These are phyloP conservation scores for Garrulus glandarius DNA, from an alignment of 2,797 vertebrate genomes.

Conservation along the genomic window DNA sequence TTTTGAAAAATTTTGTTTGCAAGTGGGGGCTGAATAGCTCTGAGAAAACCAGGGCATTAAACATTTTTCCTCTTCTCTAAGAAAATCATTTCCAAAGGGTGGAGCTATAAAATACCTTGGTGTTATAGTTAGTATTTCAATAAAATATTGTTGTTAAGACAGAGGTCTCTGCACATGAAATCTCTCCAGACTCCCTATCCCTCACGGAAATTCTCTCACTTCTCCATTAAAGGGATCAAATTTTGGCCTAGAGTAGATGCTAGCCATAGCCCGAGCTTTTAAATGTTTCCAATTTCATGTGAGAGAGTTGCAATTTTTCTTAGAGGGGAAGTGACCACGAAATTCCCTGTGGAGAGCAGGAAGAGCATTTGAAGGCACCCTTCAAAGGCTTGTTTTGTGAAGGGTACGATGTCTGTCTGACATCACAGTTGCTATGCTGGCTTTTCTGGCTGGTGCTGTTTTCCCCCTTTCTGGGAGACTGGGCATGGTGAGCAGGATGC, in stretches of 20 bases:
- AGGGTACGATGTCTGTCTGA: background rate
- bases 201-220: background rate
- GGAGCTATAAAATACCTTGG: constrained; percentile 13
- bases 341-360: background rate
- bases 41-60: background rate
- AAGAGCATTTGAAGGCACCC: background rate
- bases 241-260: background rate
- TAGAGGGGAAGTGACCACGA: background rate
- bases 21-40: background rate
- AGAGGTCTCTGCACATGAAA: background rate
- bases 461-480: background rate
- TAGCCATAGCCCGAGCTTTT: background rate
- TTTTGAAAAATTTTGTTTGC: constrained; percentile 53
- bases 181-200: background rate
- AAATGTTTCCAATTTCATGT: background rate
- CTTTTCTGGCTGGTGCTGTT: background rate
- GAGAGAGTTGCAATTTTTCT: background rate
- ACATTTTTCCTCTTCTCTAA: constrained; percentile 7
- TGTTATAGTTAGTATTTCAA: constrained; percentile 1
- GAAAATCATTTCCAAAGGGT: constrained; percentile 48
- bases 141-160: constrained; percentile 57
- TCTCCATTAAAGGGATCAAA: background rate
- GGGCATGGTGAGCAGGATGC: accelerated
- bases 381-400: background rate
- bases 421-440: background rate